Evolutionary conservation across 2,888 invertebrate genomes (phyloP), one percentile per base, ranked within the genome.

Genomic region (Isoperla grammatica): DNA sequence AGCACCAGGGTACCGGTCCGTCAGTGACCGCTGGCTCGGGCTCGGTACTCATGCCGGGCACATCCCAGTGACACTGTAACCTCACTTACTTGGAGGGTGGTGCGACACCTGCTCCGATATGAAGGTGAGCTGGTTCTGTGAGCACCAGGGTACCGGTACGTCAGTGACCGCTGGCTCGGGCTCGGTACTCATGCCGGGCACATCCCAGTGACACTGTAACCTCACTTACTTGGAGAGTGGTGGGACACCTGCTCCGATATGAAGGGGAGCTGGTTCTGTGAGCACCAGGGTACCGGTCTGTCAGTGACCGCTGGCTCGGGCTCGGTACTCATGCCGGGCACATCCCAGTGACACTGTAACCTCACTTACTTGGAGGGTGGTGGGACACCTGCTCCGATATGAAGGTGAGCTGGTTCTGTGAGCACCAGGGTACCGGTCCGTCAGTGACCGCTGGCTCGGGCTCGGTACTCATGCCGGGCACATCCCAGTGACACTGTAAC

Each of bases 81-180:
- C n/a, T n/a, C 19, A 71, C 75, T 75, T 78, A 90, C 91, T 93
- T 65, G 98, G 98, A 46, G 98, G 99, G 79, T 99, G 99, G 79
- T 99, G 99, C 9, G 96, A 98, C 11, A 98, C 97, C 78, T 99
- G 99, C 73, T 99, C 99, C 2, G 99, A 94, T 53, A 98, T 85
- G 76, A 99, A 99, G 6, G 90, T 85, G 9, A 99, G 79, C 73
- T 97, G 93, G 76, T 91, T 85, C 48, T 84, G 83, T 9, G 82
- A 83, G 67, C 92, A 93, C 91, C 95, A 95, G 0, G 95, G 92
- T 42, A 95, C 85, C 1, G 96, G 96, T 0, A 94, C 94, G 69
- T 91, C 91, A 9, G 79, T 76, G 9, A 86, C 85, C 22, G 49
- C 3, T 22, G 43, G 42, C 20, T 15, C 56, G 13, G 63, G 23